Evolutionary conservation across 2,888 invertebrate genomes (phyloP).

Genomic region (Iselma pallidipennis): DNA sequence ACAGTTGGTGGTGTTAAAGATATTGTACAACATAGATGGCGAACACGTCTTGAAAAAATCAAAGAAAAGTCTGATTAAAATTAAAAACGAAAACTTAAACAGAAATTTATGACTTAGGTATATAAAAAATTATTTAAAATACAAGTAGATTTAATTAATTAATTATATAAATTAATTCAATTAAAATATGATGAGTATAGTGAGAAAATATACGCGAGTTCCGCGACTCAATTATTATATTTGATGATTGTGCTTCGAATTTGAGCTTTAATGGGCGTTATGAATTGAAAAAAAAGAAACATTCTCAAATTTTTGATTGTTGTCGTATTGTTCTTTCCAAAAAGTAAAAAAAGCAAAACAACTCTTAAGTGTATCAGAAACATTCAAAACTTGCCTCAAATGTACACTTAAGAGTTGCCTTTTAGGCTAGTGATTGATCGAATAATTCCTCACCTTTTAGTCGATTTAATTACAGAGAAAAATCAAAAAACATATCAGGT

Average conservation of each 20-base stretch:
- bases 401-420: no score
- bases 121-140: slow-evolving; percentile 5
- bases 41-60: slow-evolving; percentile 41
- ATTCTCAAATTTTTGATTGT: slow-evolving; percentile 16
- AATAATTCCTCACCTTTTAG: background rate
- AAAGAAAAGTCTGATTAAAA: slow-evolving; percentile 47
- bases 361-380: no score
- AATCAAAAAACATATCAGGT: background rate
- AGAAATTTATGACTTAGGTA: no score
- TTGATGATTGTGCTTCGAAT: slow-evolving; percentile 10
- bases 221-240: slow-evolving; percentile 8
- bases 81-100: no score
- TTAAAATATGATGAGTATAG: no score
- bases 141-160: no score
- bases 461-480: background rate
- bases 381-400: no score
- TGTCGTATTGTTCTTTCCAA: slow-evolving; percentile 11
- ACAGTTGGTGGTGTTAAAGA: background rate
- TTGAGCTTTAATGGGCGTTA: slow-evolving; percentile 16
- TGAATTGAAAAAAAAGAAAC: slow-evolving; percentile 10
- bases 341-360: background rate
- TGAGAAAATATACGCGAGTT: slow-evolving; percentile 20
- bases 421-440: no score
- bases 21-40: slow-evolving; percentile 41
- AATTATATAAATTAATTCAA: no score